Evolutionary conservation across 1,140 invertebrate genomes (phyloP).

Genomic region (Lucilia sericata): DNA sequence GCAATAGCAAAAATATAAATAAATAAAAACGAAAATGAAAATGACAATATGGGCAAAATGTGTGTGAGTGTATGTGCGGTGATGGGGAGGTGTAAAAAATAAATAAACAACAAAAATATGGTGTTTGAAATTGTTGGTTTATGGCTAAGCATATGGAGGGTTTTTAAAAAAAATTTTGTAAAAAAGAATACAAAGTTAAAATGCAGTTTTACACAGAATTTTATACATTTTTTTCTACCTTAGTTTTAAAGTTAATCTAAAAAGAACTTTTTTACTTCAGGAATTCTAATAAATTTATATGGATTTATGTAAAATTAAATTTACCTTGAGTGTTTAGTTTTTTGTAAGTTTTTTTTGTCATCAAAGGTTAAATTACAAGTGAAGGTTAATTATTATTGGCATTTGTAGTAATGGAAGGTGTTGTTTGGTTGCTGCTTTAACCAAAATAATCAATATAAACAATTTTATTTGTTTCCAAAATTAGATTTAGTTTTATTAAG

Average conservation of each 20-base stretch:
- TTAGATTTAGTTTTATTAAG: neutral
- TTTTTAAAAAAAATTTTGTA: neutral
- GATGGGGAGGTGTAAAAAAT: neutral
- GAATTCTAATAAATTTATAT: neutral
- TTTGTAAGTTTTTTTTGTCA: no score
- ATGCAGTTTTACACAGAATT: no score
- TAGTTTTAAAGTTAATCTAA: no score
- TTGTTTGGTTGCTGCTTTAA: neutral
- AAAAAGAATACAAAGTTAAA: neutral
- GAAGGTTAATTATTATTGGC: neutral
- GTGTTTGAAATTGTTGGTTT: neutral
- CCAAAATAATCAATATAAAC: conserved; percentile 8
- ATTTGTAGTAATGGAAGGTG: neutral
- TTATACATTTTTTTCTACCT: no score
- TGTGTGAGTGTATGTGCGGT: neutral
- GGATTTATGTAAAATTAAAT: neutral
- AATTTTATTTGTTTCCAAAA: neutral
- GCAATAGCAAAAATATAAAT: conserved; percentile 31
- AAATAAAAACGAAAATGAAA: conserved; percentile 33
- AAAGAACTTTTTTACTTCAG: no score
- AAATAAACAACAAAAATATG: neutral
- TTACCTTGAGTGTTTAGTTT: neutral
- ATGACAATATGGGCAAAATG: conserved; percentile 10
- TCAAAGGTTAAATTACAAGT: conserved; percentile 19
- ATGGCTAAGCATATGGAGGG: neutral